phyloP scores from a whole-genome alignment of 2,797 vertebrate genomes.

The Aselliscus stoliczkanus region DNA sequence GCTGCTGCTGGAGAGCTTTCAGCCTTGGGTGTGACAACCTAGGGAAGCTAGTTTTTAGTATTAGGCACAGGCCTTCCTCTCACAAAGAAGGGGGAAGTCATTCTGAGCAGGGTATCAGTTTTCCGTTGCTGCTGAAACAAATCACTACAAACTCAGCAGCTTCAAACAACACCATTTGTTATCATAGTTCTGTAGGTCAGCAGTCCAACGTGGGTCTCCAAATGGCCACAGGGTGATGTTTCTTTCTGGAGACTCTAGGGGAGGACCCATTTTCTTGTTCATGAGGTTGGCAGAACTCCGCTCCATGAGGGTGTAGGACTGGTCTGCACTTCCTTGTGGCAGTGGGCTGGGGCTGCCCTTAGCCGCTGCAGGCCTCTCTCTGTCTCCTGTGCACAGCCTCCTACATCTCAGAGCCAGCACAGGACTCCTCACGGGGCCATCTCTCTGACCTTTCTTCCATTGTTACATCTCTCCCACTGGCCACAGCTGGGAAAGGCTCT shows the following conservation, averaged over 20 bases:
- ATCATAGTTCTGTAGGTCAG: not conserved
- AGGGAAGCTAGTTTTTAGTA: not conserved
- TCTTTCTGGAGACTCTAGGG: not conserved
- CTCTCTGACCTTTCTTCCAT: not conserved
- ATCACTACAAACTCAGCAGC: not conserved
- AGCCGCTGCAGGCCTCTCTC: not conserved
- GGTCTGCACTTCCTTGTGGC: not conserved
- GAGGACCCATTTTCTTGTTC: not conserved
- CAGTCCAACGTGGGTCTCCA: fast-evolving
- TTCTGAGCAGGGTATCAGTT: not conserved
- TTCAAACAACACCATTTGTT: not conserved
- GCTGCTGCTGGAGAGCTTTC: not conserved
- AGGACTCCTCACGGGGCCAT: not conserved
- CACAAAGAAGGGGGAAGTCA: not conserved
- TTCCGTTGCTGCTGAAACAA: not conserved
- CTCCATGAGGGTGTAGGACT: not conserved
- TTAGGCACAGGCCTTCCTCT: not conserved
- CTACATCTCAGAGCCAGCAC: not conserved
- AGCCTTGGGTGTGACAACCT: not conserved
- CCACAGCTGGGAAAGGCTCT: not conserved
- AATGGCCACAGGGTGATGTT: not conserved
- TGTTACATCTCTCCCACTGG: not conserved
- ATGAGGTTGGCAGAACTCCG: not conserved
- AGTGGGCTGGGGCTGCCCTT: not conserved
- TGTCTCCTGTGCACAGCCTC: too few relatives aligned